Base-by-base conservation (phyloP, 2,888 invertebrate genomes). In the Leucoma salicis region DNA sequence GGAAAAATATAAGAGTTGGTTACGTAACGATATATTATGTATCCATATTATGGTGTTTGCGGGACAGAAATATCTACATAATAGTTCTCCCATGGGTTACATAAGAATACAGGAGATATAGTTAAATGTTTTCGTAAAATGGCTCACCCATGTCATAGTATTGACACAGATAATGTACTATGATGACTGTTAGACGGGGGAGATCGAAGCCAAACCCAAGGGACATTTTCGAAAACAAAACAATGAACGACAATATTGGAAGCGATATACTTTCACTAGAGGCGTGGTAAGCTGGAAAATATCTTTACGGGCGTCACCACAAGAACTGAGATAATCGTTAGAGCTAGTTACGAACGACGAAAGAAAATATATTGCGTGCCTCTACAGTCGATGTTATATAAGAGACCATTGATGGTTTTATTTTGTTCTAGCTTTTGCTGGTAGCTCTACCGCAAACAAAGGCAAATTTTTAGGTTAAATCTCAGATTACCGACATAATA, bases 141-240 rank as follows among this genome's bases (percentile, higher is more conserved):
- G 82, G 74, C 70, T 73, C 70, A 65, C 70, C 67, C 76, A 70
- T 78, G 73, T 75, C 68, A 58, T 71, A 71, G 79, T 82, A 85
- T 86, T 84, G 87, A 82, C 82, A 80, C 64, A 81, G 84, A 87
- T 85, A 85, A 85, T 86, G 77, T 80, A 75, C 75, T 70, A 46
- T 52, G 42, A 57, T 74, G 72, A 64, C 65, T 63, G 59, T 53
- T 59, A 68, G 67, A 64, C 58, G 31, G 49, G 51, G 58, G 42
- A 61, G 61, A 62, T 53, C 55, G 56, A 43, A 40, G 52, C 42
- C 45, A 49, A 57, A 51, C 82, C 73, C 78, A 45, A 57, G 79
- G 77, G 78, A 78, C 64, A 57, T 73, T 76, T 77, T 72, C 70
- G 74, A 73, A 80, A 78, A 84, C 80, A 84, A 83, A 78, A 74